Conservation (phyloP, 2,888 invertebrate species). For the Phasia obesa region DNA sequence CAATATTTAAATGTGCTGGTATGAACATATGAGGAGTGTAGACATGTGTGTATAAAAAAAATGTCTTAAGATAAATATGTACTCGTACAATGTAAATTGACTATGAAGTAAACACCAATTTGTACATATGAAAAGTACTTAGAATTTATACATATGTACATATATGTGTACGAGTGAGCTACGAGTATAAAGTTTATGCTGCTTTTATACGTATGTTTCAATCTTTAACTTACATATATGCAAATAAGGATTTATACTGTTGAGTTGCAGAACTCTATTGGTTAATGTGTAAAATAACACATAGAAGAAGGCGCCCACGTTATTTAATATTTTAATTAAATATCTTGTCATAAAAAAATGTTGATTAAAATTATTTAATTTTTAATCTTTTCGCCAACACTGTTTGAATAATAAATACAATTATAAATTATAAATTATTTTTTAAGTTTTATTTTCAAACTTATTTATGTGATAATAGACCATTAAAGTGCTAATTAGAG, state of each 20-base stretch:
- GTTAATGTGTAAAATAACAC: conserved; percentile 24
- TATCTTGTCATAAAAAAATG: neutral
- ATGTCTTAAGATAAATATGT: conserved; percentile 15
- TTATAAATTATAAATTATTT: too few species aligned
- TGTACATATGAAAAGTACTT: neutral
- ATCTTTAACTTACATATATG: neutral
- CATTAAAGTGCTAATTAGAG: too few species aligned
- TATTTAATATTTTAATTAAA: conserved; percentile 40
- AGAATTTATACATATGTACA: neutral
- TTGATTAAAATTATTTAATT: conserved; percentile 7
- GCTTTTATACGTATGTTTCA: neutral
- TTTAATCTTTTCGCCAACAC: conserved; percentile 35
- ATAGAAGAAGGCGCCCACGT: conserved; percentile 39
- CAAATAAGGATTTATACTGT: conserved; percentile 13
- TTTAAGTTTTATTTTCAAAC: too few species aligned
- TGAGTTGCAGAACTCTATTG: conserved; percentile 21
- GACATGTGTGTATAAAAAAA: conserved; percentile 6
- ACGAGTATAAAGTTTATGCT: conserved; percentile 3
- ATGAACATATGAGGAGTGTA: too few species aligned
- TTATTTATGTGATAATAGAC: too few species aligned
- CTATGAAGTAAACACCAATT: conserved; percentile 6
- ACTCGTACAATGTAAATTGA: conserved; percentile 11
- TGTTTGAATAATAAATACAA: too few species aligned
- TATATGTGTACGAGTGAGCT: too few species aligned
- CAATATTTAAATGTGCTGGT: neutral